phyloP scores from a whole-genome alignment of 2,888 invertebrate species.

The Ramazzottius varieornatus region DNA sequence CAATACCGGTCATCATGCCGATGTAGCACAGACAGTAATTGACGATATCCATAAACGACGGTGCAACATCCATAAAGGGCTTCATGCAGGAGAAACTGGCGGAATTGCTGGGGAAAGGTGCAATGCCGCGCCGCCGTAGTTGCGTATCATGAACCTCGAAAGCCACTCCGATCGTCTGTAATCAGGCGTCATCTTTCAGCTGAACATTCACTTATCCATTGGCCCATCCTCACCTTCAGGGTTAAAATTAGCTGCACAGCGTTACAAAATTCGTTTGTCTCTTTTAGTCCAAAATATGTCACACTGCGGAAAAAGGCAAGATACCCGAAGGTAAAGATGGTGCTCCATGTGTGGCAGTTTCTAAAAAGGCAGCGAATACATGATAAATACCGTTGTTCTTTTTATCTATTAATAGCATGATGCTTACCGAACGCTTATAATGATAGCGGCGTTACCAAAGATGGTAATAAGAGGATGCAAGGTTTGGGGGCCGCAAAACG shows the following conservation, averaged over 20 bases:
- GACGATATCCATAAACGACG: slow-evolving; percentile 39
- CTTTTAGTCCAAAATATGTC: slow-evolving; percentile 46
- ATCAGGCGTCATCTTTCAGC: too few species aligned
- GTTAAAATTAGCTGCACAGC: slow-evolving; percentile 77
- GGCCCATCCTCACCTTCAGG: slow-evolving; percentile 42
- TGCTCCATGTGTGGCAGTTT: slow-evolving; percentile 44
- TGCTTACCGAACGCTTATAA: not conserved
- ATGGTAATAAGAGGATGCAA: not conserved
- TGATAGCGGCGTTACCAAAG: not conserved
- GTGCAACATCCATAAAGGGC: slow-evolving; percentile 30
- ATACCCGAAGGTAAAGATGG: slow-evolving; percentile 61
- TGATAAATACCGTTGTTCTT: too few species aligned
- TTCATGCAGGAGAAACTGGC: not conserved
- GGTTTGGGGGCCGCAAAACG: not conserved
- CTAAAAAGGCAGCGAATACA: too few species aligned
- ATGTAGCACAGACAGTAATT: slow-evolving; percentile 70
- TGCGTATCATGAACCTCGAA: slow-evolving; percentile 41
- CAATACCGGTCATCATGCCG: slow-evolving; percentile 73
- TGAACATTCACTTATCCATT: too few species aligned
- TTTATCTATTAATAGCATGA: too few species aligned
- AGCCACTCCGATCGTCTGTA: slow-evolving; percentile 49
- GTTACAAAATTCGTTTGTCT: slow-evolving; percentile 57
- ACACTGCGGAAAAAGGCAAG: slow-evolving; percentile 58
- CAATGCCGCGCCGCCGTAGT: slow-evolving; percentile 4
- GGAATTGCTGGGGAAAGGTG: not conserved